Percentiles rank a stretch among this genome's conserved stretches.
These are phyloP conservation scores for Sebastiscus albofasciatus DNA, from an alignment of 2,797 vertebrate genomes.

Conservation along the genomic window DNA sequence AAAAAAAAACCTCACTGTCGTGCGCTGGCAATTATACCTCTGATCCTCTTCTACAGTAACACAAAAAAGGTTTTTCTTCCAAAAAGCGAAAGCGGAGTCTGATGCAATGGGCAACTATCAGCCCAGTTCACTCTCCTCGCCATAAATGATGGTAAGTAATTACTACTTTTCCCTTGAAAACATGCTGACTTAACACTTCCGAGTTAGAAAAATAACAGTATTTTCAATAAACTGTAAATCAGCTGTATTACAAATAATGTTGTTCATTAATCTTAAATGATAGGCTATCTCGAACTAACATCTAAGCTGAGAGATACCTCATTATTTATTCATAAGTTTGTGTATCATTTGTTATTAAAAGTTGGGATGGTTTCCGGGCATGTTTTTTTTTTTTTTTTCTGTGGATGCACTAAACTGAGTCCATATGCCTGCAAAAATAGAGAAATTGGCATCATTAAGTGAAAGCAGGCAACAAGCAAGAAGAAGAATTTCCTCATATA, in stretches of 20 bases:
- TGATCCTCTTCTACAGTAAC: conserved; percentile 53
- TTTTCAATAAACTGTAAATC: background rate
- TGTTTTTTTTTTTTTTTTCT: background rate
- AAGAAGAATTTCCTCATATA: background rate
- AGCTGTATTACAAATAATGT: background rate
- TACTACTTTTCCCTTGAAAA: conserved; percentile 52
- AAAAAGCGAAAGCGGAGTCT: conserved; percentile 29
- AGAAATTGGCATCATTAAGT: background rate
- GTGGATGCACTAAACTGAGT: background rate
- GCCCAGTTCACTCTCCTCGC: conserved; percentile 50
- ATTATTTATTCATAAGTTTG: conserved; percentile 49
- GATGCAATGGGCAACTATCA: conserved; percentile 69
- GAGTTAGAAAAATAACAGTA: conserved; percentile 7
- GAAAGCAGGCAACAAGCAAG: background rate
- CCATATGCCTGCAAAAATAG: conserved; percentile 6
- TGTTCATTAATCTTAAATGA: background rate
- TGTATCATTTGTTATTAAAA: conserved; percentile 47
- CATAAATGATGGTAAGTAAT: conserved; percentile 78
- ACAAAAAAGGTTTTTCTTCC: conserved; percentile 2
- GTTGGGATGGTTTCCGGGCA: conserved; percentile 24
- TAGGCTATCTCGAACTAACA: background rate
- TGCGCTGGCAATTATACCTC: conserved; percentile 66
- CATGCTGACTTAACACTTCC: conserved; percentile 41
- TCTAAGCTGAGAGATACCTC: background rate
- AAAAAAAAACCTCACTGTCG: conserved; percentile 50